These are phyloP conservation scores for Tupiocoris notatus DNA, from an alignment of 2,888 invertebrate genomes.

Conservation along the genomic window DNA sequence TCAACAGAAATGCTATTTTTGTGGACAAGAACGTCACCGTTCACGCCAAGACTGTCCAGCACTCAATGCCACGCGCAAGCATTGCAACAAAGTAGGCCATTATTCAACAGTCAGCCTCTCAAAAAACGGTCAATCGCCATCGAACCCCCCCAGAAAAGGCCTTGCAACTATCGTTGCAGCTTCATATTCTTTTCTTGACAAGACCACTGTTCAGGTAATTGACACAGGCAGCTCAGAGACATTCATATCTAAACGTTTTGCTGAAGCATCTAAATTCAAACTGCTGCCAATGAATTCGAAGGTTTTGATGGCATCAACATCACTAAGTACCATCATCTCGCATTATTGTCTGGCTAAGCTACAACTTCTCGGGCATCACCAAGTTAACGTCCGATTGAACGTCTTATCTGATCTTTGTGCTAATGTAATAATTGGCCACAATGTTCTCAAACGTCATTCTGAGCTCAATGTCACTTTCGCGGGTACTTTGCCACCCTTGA, in stretches of 20 bases:
- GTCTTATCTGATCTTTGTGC: slow-evolving; percentile 7
- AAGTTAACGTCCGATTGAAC: not conserved
- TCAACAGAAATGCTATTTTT: slow-evolving; percentile 4
- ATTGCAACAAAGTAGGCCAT: not conserved
- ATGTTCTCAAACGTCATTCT: not conserved
- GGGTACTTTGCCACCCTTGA: not conserved
- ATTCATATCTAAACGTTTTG: slow-evolving; percentile 8
- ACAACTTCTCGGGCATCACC: not conserved
- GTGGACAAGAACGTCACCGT: not conserved
- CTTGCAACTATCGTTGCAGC: slow-evolving; percentile 11
- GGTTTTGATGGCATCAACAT: not conserved
- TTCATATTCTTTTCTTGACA: not conserved
- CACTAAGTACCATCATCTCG: slow-evolving; percentile 3
- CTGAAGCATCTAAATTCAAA: not conserved
- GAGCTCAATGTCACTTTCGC: not conserved
- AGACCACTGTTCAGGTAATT: not conserved
- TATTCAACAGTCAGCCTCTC: not conserved
- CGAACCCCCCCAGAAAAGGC: not conserved
- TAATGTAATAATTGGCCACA: slow-evolving; percentile 3
- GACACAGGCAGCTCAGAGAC: not conserved
- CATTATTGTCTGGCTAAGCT: not conserved
- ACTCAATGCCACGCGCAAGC: no score
- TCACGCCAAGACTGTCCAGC: not conserved
- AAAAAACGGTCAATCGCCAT: not conserved
- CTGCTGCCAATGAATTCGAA: not conserved